Evolutionary conservation across 1,140 invertebrate genomes (phyloP).

Genomic region (Pantala flavescens): DNA sequence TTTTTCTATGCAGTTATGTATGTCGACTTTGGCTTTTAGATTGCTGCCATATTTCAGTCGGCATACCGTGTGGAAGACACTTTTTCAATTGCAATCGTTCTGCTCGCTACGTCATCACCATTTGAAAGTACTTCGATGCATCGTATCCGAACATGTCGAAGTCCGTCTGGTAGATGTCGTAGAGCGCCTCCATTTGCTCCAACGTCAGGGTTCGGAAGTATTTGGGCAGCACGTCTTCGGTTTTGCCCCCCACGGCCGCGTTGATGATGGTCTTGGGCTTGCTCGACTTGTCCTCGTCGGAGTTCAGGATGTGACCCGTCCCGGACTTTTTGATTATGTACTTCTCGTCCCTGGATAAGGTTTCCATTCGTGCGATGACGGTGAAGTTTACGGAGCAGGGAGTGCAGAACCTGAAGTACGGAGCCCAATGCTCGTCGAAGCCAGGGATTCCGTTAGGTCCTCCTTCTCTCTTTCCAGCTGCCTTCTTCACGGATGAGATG

Average conservation of each 20-base stretch:
- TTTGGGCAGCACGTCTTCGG: slow-evolving; percentile 22
- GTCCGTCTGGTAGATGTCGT: slow-evolving; percentile 26
- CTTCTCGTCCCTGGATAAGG: slow-evolving; percentile 33
- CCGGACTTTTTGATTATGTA: slow-evolving; percentile 27
- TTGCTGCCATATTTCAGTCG: too few relatives aligned
- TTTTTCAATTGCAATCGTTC: too few relatives aligned
- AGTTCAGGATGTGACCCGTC: slow-evolving; percentile 17
- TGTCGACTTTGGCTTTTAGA: too few relatives aligned
- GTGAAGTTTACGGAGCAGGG: slow-evolving; percentile 55
- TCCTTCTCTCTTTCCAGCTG: slow-evolving; percentile 29
- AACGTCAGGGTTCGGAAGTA: slow-evolving; percentile 24
- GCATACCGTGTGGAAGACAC: too few relatives aligned
- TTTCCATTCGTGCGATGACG: slow-evolving; percentile 39
- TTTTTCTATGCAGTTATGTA: too few relatives aligned
- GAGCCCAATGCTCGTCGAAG: slow-evolving; percentile 86
- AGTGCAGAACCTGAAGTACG: slow-evolving; percentile 74
- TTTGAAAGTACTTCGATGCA: slow-evolving; percentile 28
- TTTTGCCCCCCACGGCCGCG: slow-evolving; percentile 22
- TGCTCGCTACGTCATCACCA: slow-evolving; percentile 7
- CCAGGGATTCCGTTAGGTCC: neutral
- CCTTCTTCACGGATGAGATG: slow-evolving; percentile 49
- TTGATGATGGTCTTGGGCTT: slow-evolving; percentile 20
- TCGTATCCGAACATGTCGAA: slow-evolving; percentile 28
- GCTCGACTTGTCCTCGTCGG: slow-evolving; percentile 19
- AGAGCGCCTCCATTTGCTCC: slow-evolving; percentile 24